These are phyloP conservation scores for Hylaeus volcanicus DNA, from an alignment of 1,140 invertebrate genomes.

Conservation along the genomic window DNA sequence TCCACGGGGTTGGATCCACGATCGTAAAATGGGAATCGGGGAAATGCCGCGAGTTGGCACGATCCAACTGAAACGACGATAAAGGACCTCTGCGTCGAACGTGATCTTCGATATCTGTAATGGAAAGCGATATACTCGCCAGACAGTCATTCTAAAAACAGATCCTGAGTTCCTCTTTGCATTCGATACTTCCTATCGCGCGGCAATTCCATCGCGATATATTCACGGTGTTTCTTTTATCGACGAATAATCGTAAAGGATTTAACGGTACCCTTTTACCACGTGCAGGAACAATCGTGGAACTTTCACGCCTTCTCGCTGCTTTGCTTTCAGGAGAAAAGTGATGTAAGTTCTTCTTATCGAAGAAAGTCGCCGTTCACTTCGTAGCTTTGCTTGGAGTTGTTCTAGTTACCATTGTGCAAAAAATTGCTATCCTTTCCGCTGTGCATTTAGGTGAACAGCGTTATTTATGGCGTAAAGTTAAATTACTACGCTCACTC, in stretches of 20 bases:
- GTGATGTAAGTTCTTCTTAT: background rate
- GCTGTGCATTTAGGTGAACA: background rate
- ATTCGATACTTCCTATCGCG: background rate
- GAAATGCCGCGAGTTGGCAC: background rate
- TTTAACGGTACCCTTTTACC: constrained; percentile 25
- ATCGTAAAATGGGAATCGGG: constrained; percentile 32
- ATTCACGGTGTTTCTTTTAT: background rate
- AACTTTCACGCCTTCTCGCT: constrained; percentile 38
- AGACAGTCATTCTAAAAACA: background rate
- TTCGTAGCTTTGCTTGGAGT: background rate
- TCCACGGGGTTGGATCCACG: constrained; percentile 21
- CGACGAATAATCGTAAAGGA: constrained; percentile 17
- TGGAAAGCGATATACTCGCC: constrained; percentile 30
- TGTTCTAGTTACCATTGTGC: background rate
- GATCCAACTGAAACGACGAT: constrained; percentile 35
- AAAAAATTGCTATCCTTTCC: background rate
- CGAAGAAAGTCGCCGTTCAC: constrained; percentile 26
- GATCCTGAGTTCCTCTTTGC: too few species aligned
- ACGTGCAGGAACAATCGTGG: constrained; percentile 15
- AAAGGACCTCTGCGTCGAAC: constrained; percentile 33
- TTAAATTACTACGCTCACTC: too few species aligned
- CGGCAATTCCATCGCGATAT: background rate
- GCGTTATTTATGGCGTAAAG: too few species aligned
- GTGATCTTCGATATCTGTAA: constrained; percentile 45
- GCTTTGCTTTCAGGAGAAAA: background rate